These are phyloP conservation scores for Melanotus villosus DNA, from an alignment of 2,888 invertebrate genomes.

Conservation along the genomic window DNA sequence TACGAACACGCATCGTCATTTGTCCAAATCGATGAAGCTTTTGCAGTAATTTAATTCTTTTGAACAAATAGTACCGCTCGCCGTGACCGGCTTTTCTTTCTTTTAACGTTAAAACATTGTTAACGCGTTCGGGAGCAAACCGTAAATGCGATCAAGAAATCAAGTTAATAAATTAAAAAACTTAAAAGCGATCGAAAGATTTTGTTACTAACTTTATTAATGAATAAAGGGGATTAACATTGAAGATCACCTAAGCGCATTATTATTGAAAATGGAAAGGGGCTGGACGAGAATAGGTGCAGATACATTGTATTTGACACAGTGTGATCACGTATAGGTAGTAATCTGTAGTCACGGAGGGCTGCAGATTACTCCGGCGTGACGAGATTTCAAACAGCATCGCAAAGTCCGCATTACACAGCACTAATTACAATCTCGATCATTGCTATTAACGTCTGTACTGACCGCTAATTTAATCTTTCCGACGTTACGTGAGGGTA, in stretches of 20 bases:
- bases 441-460: slow-evolving; percentile 29
- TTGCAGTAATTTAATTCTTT: slow-evolving; percentile 18
- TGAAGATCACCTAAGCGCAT: background rate
- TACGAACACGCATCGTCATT: slow-evolving; percentile 18
- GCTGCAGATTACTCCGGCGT: slow-evolving; percentile 57
- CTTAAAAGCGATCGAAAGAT: background rate
- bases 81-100: slow-evolving; percentile 4
- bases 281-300: slow-evolving; percentile 8
- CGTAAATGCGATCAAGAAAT: background rate
- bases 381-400: slow-evolving; percentile 55
- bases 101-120: slow-evolving; percentile 1
- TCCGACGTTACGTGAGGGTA: background rate
- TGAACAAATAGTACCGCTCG: slow-evolving; percentile 8
- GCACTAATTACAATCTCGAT: slow-evolving; percentile 46
- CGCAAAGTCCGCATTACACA: slow-evolving; percentile 51
- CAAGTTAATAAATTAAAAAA: background rate
- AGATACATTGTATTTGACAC: slow-evolving; percentile 41
- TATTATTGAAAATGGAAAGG: background rate
- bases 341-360: slow-evolving; percentile 56
- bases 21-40: slow-evolving; percentile 13
- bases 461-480: slow-evolving; percentile 34
- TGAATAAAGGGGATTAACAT: background rate
- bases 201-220: background rate
- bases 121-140: background rate
- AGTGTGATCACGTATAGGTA: slow-evolving; percentile 53